Percentiles rank a stretch among this genome's conserved stretches.
Evolutionary conservation across 2,113 vertebrate genomes (phyloP).

Genomic region (Danio rerio): DNA sequence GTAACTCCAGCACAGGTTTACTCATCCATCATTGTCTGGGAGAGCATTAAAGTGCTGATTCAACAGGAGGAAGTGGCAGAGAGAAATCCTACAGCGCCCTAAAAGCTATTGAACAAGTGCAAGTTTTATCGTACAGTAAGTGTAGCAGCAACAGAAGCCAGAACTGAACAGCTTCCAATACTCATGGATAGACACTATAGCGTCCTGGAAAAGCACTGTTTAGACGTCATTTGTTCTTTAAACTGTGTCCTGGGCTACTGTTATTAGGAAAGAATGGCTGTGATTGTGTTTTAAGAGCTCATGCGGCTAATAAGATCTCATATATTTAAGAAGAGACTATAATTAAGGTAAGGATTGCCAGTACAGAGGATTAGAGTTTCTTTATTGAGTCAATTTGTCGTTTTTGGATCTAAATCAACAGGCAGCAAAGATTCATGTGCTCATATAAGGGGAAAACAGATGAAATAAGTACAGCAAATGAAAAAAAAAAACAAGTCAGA

Average conservation of each 20-base stretch:
- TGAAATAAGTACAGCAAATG: too few species aligned
- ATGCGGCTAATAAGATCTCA: neutral
- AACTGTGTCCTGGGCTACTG: neutral
- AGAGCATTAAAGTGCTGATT: slow-evolving; percentile 6
- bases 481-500: too few species aligned
- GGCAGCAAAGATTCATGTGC: neutral
- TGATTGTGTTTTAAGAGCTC: neutral
- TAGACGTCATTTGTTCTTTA: neutral
- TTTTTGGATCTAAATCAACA: neutral
- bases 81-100: neutral
- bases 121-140: neutral
- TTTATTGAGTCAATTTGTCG: neutral
- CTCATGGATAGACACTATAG: neutral
- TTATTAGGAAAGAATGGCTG: neutral
- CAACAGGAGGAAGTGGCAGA: neutral
- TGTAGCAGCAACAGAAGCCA: neutral
- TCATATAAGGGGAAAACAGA: too few species aligned
- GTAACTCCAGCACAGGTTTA: slow-evolving; percentile 9
- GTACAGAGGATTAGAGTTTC: neutral
- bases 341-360: neutral
- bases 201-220: neutral
- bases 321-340: neutral
- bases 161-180: neutral
- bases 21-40: slow-evolving; percentile 16
- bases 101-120: slow-evolving; percentile 4